phyloP scores from a whole-genome alignment of 2,113 vertebrate species.

The Paradoxurus hermaphroditus region DNA sequence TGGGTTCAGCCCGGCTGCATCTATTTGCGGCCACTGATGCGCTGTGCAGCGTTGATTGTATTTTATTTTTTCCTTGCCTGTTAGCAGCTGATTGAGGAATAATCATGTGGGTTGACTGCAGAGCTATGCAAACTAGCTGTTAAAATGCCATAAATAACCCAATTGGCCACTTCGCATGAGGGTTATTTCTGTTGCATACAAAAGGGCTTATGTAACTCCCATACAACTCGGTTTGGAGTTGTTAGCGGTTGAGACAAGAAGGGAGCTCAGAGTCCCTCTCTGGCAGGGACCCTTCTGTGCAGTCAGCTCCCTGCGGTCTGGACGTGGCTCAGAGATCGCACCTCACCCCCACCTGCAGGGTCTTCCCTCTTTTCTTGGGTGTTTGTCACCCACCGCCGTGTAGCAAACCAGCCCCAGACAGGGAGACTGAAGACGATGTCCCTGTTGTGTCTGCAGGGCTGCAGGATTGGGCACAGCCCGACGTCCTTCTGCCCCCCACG shows the following conservation, averaged over 20 bases:
- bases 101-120: conserved; percentile 41
- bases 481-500: fast-evolving
- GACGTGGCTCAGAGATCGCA: background rate
- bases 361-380: background rate
- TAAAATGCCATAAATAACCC: conserved; percentile 70
- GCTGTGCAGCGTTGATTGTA: background rate
- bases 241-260: background rate
- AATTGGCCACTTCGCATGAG: conserved; percentile 43
- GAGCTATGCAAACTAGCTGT: conserved; percentile 63
- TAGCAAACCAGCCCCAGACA: background rate
- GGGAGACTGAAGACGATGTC: background rate
- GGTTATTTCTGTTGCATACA: conserved; percentile 56
- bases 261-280: background rate
- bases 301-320: background rate
- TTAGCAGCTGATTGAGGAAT: conserved; percentile 48
- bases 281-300: background rate
- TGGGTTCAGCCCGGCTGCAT: background rate
- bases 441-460: fast-evolving
- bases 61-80: conserved; percentile 4
- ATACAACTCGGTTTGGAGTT: background rate
- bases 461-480: fast-evolving
- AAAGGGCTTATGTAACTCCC: conserved; percentile 58
- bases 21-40: background rate
- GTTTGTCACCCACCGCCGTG: fast-evolving
- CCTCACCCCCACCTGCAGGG: fast-evolving